Base-by-base conservation (phyloP, 2,113 vertebrate genomes). In the Hypanus sabinus region DNA sequence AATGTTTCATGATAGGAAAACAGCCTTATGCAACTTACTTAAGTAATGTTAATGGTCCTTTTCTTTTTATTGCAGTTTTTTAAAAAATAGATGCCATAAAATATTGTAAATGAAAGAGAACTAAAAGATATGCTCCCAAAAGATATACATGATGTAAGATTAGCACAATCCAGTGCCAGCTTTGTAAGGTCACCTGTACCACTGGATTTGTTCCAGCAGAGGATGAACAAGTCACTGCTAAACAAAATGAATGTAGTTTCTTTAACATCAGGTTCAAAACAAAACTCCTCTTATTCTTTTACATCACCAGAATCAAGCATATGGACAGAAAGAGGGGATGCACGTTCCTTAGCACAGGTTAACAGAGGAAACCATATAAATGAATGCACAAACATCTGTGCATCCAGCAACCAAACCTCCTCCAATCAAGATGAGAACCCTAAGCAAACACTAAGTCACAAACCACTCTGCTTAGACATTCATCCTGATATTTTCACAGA, bases 191-290 rank as follows among this genome's bases (percentile, higher is more conserved):
- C 95, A 70, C 96, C 95, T 14, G 97, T 95, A 62, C 96, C 96
- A 12, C 97, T 96, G 94, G 95, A 27, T 94, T 97, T 94, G 95
- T 95, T 8, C 96, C 97, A 0, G 90, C 97, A 70, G 95, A 95
- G 60, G n/a, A 12, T 36, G 65, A 83, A 94, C 81, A 22, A n/a
- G 11, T 24, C 4, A 33, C 33, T 46, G 88, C 30, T 94, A 57
- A 88, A 94, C 94, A 60, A 94, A 73, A 36, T 94, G 55, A n/a
- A 94, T 95, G 5, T 70, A 3, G 93, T 80, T 95, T 27, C 94
- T 95, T n/a, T 3, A 30, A 38, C 65, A 70, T 38, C 94, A 81
- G 95, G 95, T 20, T 94, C 96, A 68, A 97, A 96, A 94, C 95
- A 95, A 79, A 36, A 33, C 16, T 95, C 65, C 57, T 94, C 24